Evolutionary conservation across 2,113 vertebrate genomes (phyloP).

Genomic region (Elgaria multicarinata): DNA sequence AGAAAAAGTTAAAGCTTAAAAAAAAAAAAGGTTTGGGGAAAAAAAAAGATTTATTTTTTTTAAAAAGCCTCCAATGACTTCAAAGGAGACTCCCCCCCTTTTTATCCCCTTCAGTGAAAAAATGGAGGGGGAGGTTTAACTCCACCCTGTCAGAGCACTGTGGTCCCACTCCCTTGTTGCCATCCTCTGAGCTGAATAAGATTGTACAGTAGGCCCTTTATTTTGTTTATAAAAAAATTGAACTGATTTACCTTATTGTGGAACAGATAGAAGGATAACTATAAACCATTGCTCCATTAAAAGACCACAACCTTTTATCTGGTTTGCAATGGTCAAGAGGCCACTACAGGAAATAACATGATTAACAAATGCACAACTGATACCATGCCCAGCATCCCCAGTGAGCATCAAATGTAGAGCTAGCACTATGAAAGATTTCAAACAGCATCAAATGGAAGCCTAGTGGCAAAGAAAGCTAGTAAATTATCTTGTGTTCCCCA

Average conservation of each 20-base stretch:
- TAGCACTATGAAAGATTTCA: neutral
- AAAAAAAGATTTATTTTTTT: no score
- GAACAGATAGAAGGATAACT: neutral
- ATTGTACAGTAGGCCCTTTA: no score
- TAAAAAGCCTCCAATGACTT: no score
- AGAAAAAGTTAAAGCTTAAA: no score
- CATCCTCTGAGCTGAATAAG: no score
- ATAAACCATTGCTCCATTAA: neutral
- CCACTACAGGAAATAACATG: neutral
- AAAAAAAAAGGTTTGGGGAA: no score
- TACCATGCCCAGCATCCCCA: neutral
- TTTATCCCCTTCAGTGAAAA: no score
- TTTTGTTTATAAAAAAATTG: no score
- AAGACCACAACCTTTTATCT: neutral
- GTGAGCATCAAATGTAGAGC: slow-evolving; percentile 1
- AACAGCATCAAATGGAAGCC: slow-evolving; percentile 3
- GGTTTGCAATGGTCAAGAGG: neutral
- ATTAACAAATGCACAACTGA: slow-evolving; percentile 6
- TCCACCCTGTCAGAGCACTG: no score
- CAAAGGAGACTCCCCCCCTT: no score
- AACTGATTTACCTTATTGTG: neutral
- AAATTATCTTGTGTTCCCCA: neutral
- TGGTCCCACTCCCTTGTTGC: no score
- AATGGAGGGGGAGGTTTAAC: no score
- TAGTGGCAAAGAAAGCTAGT: neutral